Evolutionary conservation across 2,888 invertebrate species (phyloP).

Genomic region (Polymixis flavicincta): DNA sequence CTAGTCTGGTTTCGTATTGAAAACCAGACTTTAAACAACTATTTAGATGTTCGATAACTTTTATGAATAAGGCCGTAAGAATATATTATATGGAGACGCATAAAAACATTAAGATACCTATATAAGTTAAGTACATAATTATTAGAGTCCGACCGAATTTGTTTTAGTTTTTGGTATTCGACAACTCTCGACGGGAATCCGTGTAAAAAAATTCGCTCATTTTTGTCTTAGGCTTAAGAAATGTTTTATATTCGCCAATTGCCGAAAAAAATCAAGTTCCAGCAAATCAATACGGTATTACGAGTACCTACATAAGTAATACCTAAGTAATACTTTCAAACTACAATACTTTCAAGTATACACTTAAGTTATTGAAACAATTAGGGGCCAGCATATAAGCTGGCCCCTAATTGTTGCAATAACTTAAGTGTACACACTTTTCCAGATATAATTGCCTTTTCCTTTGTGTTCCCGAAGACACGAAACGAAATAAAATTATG

Average conservation of each 20-base stretch:
- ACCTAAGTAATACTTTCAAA: too few relatives aligned
- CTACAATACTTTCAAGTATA: too few relatives aligned
- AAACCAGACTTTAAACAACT: too few relatives aligned
- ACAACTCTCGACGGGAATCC: too few relatives aligned
- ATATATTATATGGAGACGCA: not conserved
- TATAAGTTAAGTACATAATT: not conserved
- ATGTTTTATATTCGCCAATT: not conserved
- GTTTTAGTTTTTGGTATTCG: not conserved
- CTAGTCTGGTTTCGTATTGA: too few relatives aligned
- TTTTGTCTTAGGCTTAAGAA: not conserved
- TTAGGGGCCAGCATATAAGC: too few relatives aligned
- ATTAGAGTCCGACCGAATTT: not conserved
- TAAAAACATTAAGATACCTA: not conserved
- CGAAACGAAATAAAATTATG: not conserved
- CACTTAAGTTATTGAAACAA: too few relatives aligned
- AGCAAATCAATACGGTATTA: not conserved
- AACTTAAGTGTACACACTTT: not conserved
- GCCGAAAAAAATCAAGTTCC: not conserved
- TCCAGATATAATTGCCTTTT: not conserved
- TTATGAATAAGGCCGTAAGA: too few relatives aligned
- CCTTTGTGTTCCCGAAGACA: not conserved
- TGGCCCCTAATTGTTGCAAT: not conserved
- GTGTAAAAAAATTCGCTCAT: too few relatives aligned
- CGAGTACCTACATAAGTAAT: too few relatives aligned
- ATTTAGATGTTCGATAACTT: too few relatives aligned